These are phyloP conservation scores for Neuroscelio doddi DNA, from an alignment of 2,888 invertebrate species.

Conservation along the genomic window DNA sequence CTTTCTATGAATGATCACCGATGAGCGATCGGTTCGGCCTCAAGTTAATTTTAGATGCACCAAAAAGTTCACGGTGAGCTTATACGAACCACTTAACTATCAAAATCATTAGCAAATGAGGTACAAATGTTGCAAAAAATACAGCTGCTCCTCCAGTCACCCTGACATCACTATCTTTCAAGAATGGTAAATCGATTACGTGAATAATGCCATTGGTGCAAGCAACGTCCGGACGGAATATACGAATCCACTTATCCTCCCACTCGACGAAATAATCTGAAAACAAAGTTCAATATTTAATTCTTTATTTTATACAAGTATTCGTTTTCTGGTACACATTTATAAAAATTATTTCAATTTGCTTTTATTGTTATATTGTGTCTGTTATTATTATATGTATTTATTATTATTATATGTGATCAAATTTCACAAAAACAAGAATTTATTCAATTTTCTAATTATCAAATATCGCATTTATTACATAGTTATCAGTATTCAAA, in stretches of 20 bases:
- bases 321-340: not conserved
- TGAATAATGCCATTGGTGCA: conserved; percentile 97
- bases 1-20: conserved; percentile 7
- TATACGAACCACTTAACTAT: conserved; percentile 71
- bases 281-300: conserved; percentile 51
- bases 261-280: conserved; percentile 88
- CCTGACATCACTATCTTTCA: conserved; percentile 87
- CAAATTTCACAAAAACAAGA: no score
- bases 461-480: no score
- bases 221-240: conserved; percentile 92
- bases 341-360: no score
- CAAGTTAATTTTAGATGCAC: conserved; percentile 25
- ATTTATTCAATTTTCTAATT: no score
- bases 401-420: no score
- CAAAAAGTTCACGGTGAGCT: conserved; percentile 40
- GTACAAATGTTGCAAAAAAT: conserved; percentile 64
- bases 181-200: conserved; percentile 90
- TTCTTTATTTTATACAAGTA: not conserved
- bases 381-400: no score
- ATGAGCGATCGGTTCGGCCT: conserved; percentile 20
- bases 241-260: conserved; percentile 87
- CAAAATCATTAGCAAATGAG: conserved; percentile 67
- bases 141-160: conserved; percentile 75
- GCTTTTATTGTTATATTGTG: no score
- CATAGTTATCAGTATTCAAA: no score